Percentiles rank a stretch among this genome's conserved stretches.
Evolutionary conservation across 2,113 vertebrate genomes (phyloP).

Genomic region (Gavia stellata): DNA sequence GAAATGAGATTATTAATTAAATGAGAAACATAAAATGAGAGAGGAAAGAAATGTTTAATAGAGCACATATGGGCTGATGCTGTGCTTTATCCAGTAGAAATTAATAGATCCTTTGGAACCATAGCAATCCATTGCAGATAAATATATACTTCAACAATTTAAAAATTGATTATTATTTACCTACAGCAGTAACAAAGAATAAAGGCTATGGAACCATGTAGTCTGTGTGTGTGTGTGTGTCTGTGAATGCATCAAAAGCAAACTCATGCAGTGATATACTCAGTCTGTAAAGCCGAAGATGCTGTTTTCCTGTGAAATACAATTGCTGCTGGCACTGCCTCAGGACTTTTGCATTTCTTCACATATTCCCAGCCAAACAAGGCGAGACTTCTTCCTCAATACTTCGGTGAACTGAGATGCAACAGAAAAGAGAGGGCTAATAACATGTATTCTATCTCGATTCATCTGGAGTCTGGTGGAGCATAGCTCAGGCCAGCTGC

Average conservation of each 20-base stretch:
- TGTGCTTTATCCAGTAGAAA: not conserved
- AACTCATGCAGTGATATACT: not conserved
- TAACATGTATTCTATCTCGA: not conserved
- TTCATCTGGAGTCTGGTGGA: not conserved
- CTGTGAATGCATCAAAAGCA: not conserved
- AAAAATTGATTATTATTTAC: not conserved
- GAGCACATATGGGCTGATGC: not conserved
- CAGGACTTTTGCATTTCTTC: not conserved
- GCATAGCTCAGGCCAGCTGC: not conserved
- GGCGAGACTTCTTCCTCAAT: not conserved
- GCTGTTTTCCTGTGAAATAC: not conserved
- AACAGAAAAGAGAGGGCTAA: not conserved
- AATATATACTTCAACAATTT: not conserved
- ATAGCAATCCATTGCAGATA: not conserved
- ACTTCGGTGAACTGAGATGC: not conserved
- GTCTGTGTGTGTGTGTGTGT: not conserved
- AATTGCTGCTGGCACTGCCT: not conserved
- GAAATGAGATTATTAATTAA: constrained; percentile 5
- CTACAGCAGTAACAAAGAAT: not conserved
- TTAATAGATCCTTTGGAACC: not conserved
- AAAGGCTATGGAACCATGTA: not conserved
- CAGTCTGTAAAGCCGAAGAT: not conserved
- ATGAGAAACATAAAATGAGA: not conserved
- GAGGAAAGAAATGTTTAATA: not conserved
- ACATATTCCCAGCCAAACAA: not conserved